Evolutionary conservation across 2,888 invertebrate species (phyloP), one percentile per base, ranked within the genome.

Genomic region (Rotaria socialis): DNA sequence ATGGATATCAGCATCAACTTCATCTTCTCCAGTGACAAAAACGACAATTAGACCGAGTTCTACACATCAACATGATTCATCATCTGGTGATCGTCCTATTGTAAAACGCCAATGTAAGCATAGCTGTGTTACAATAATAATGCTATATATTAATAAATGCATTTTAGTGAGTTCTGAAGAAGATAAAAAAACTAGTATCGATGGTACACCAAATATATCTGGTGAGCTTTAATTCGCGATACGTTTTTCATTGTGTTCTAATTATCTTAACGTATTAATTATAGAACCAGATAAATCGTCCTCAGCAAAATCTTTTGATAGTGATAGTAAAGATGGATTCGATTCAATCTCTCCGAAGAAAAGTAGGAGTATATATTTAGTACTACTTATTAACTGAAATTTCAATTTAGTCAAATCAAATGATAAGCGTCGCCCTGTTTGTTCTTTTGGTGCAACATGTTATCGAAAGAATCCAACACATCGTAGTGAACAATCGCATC

Each of bases 381-480:
- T 19, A 5, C 19, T 27, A 16, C 11, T 60, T 27, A 35, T 67
- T 14, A 16, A 24, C 1, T 19, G 3, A 4, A 35, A 0, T 19
- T 16, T 8, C 1, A 6, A 67, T 67, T 67, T 67, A 67, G 67
- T 16, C 35, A 67, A 67, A 67, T 19, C 67, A 27, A 27, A 4
- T 19, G 35, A 19, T 35, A 67, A 67, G 35, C 67, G 14, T 67
- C 67, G 67, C 35, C 16, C 35, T 35, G 35, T 16, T 67, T 67
- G 67, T 41, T 16, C 35, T 10, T 67, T 35, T 19, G 67, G 67
- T 67, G 35, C 27, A 67, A 14, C 80, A 47, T 80, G 47, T 80
- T 80, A 47, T 80, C 43, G 80, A 80, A 80, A 80, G 47, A 80
- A 80, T 80, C 80, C 47, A 14, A 6, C n/a, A 3, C 80, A 80